Evolutionary conservation across 2,888 invertebrate genomes (phyloP), one percentile per base, ranked within the genome.

Genomic region (Caenorhabditis auriculariae): DNA sequence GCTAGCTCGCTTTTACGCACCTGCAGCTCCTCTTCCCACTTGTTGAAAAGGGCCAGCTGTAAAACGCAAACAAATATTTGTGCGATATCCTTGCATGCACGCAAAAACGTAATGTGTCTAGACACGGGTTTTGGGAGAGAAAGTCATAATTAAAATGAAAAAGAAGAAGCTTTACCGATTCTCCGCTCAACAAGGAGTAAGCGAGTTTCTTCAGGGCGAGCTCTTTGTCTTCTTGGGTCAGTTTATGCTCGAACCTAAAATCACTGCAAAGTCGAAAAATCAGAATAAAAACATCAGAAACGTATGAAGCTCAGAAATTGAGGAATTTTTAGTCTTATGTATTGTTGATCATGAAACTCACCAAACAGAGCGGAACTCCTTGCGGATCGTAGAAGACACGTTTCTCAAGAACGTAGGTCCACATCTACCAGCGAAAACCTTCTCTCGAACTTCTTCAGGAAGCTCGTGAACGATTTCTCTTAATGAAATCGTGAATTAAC

Each of bases 21-120:
- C 45, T 71, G 69, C 29, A 78, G 67, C 42, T 73, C 75, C 37
- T 74, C 74, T 32, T 76, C 74, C 72, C 78, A 78, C 53, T 76
- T 73, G 58, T 74, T 73, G 69, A 78, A 78, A 15, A 75, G 65
- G 27, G 69, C 72, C 7, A 74, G 69, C 78, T 78, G 53, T 47
- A 75, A n/a, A n/a, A n/a, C n/a, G n/a, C n/a, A n/a, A n/a, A n/a
- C n/a, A n/a, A n/a, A n/a, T n/a, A n/a, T n/a, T 47, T 29, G 32
- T 7, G 9, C 12, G 45, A 19, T 21, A 7, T 9, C 26, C 7
- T 9, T 27, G 9, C 9, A 44, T 38, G n/a, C 2, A 28, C 2
- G 12, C 1, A n/a, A 21, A 19, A 15, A 24, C 29, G 27, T 12
- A 19, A n/a, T 2, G 27, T 21, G 26, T 42, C 21, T 23, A 39